Evolutionary conservation across 2,113 vertebrate species (phyloP), one percentile per base, ranked within the genome.

Genomic region (Hypocryptadius cinnamomeus): DNA sequence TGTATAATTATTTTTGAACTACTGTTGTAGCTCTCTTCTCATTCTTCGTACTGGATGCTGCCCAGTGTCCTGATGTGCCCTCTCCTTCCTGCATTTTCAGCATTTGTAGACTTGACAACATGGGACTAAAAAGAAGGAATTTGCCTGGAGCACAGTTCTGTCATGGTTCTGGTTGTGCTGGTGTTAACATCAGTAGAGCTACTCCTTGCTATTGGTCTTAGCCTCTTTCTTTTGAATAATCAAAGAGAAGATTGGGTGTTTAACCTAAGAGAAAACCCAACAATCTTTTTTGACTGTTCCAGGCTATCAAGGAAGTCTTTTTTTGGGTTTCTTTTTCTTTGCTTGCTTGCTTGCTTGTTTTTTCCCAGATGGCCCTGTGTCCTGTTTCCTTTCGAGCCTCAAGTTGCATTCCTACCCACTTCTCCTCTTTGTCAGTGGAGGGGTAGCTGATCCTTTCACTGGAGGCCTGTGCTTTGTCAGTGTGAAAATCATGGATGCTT

Each of bases 351-450:
- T 77, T 81, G 10, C 2, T 59, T 28, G 23, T 10, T 54, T 50
- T 18, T 37, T 14, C 15, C 37, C 30, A 10, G 24, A 20, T 78
- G 44, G 11, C 22, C 19, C 28, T 27, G 14, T 64, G 28, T 80
- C 37, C 37, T 16, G 2, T 65, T 92, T 68, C 8, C 13, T 42
- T 73, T 69, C 10, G 21, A 60, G 35, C 16, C 30, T 73, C 82
- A n/a, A 17, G 19, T 27, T 57, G 16, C 3, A 1, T 63, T 82
- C 23, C 42, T 59, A 0, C 40, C 33, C 1, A 1, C 13, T 28
- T 76, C 33, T 69, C 13, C 17, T 66, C 45, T 82, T 56, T 40
- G 68, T 59, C 48, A 25, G 7, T 21, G 25, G 56, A 3, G 4
- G 39, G 8, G 8, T 83, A 45, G 15, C 35, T 50, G 57, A 28